Percentiles rank a stretch among this genome's conserved stretches.
phyloP scores from a whole-genome alignment of 1,140 invertebrate species.

The Chionoecetes opilio region DNA sequence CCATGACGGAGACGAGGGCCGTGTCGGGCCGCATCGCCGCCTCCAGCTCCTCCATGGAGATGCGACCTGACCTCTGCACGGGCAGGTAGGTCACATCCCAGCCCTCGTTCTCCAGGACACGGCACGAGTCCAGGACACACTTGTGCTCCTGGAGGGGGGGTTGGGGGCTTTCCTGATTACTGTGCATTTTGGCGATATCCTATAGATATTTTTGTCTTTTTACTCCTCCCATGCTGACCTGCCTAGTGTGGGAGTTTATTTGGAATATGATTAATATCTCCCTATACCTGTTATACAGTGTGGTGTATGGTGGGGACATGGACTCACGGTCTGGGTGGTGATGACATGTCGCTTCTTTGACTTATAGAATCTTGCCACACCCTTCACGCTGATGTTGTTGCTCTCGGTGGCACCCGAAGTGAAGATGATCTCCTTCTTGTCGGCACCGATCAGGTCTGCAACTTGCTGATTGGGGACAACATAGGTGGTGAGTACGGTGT shows the following conservation, averaged over 20 bases:
- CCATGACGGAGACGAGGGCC: constrained; percentile 97
- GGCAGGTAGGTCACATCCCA: constrained; percentile 98
- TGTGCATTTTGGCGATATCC: too few relatives aligned
- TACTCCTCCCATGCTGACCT: too few relatives aligned
- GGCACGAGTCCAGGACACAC: constrained; percentile 99
- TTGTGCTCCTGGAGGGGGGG: constrained; percentile 94
- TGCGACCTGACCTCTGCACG: constrained; percentile 92
- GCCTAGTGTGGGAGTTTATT: too few relatives aligned
- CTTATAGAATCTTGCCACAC: constrained; percentile 97
- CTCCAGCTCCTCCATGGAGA: constrained; percentile 93
- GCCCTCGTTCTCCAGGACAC: constrained; percentile 96
- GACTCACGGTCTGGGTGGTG: constrained; percentile 97
- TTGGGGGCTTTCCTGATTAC: too few relatives aligned
- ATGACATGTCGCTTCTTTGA: constrained; percentile 98
- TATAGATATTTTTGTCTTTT: too few relatives aligned
- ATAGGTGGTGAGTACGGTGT: neutral
- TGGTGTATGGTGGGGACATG: neutral
- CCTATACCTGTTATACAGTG: too few relatives aligned
- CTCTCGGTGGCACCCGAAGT: constrained; percentile 99
- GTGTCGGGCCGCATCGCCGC: constrained; percentile 95
- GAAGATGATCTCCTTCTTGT: constrained; percentile 99
- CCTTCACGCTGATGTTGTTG: constrained; percentile 99
- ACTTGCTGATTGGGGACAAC: constrained; percentile 88
- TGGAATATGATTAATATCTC: too few relatives aligned
- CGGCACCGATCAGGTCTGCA: constrained; percentile 96